Conservation (phyloP, 2,888 invertebrate species). For the Phlogophora meticulosa region DNA sequence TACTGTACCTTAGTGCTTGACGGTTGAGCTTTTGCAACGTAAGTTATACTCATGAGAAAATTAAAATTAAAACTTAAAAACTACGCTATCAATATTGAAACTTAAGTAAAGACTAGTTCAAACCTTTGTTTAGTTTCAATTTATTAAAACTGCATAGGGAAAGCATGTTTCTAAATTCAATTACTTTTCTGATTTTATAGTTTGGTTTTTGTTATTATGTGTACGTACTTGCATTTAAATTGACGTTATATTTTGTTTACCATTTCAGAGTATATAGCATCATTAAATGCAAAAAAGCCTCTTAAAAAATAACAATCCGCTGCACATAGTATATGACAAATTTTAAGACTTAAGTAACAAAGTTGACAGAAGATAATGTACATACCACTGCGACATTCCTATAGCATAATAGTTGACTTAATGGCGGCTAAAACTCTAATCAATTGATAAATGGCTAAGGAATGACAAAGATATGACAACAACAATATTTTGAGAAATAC, state of each 20-base stretch:
- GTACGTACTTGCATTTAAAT: slow-evolving; percentile 39
- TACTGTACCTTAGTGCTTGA: slow-evolving; percentile 27
- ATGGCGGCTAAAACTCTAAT: slow-evolving; percentile 54
- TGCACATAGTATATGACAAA: slow-evolving; percentile 65
- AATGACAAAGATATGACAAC: slow-evolving; percentile 26
- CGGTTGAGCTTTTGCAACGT: slow-evolving; percentile 15
- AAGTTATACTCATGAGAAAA: not conserved
- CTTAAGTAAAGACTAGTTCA: not conserved
- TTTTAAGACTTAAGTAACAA: slow-evolving; percentile 59
- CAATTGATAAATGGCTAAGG: slow-evolving; percentile 17
- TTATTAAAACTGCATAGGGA: not conserved
- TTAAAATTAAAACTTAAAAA: not conserved
- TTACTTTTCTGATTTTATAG: not conserved
- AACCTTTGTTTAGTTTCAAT: slow-evolving; percentile 11
- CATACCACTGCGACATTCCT: slow-evolving; percentile 69
- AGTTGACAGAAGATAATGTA: slow-evolving; percentile 53
- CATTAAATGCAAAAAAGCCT: slow-evolving; percentile 83
- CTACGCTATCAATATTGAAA: not conserved
- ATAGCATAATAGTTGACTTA: slow-evolving; percentile 46
- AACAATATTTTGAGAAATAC: not conserved
- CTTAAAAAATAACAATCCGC: slow-evolving; percentile 83
- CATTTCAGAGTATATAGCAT: slow-evolving; percentile 89
- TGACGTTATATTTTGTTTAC: slow-evolving; percentile 80
- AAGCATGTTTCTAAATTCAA: slow-evolving; percentile 8
- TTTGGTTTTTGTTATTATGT: slow-evolving; percentile 29